A percentile compares a stretch with the other conserved stretches of the same genome.
Conservation (phyloP, 2,888 invertebrate species). For the Osmoderma eremita region DNA sequence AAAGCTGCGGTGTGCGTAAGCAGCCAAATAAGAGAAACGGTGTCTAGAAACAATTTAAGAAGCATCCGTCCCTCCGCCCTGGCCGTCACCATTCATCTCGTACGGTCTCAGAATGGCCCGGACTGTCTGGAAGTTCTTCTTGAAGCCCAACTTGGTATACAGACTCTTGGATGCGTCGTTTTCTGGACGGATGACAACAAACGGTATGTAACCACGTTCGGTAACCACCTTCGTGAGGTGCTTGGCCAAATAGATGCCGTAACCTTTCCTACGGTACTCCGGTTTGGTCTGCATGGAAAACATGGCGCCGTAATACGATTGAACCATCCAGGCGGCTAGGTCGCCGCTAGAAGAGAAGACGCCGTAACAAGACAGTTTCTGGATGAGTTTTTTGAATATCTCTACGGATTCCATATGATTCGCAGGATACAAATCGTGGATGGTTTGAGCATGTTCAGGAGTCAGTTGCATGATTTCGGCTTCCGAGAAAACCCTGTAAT, state of each 20-base stretch:
- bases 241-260: conserved; percentile 79
- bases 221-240: conserved; percentile 64
- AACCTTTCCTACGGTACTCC: conserved; percentile 65
- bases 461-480: conserved; percentile 80
- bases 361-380: conserved; percentile 82
- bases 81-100: conserved; percentile 57
- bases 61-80: conserved; percentile 53
- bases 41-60: conserved; percentile 17
- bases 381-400: conserved; percentile 82
- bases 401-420: conserved; percentile 88
- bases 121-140: conserved; percentile 81
- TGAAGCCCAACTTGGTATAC: conserved; percentile 85
- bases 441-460: conserved; percentile 81
- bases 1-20: conserved; percentile 44
- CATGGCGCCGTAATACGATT: conserved; percentile 91
- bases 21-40: conserved; percentile 33
- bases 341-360: conserved; percentile 77
- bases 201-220: conserved; percentile 76
- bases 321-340: conserved; percentile 90
- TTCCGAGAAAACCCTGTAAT: conserved; percentile 50
- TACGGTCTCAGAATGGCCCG: conserved; percentile 79
- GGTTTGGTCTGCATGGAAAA: conserved; percentile 88
- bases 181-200: conserved; percentile 87
- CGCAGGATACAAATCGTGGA: conserved; percentile 87
- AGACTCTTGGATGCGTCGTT: conserved; percentile 87